Evolutionary conservation across 2,113 vertebrate species (phyloP).

Genomic region (Cottus gobio): DNA sequence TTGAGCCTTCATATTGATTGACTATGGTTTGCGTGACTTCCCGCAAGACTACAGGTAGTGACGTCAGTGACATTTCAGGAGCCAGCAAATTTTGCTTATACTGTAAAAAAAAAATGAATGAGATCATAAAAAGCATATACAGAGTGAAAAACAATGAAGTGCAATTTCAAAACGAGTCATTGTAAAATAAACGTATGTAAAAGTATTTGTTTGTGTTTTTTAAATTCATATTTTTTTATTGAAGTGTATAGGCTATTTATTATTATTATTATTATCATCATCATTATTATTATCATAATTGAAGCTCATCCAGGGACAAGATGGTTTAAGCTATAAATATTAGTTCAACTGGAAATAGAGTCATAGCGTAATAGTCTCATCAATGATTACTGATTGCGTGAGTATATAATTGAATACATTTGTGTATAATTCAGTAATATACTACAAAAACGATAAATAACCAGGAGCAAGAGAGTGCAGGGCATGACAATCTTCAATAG

Average conservation of each 20-base stretch:
- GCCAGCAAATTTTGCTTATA: background rate
- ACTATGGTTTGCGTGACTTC: slow-evolving; percentile 12
- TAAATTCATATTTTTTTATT: background rate
- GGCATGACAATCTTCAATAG: background rate
- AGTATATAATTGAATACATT: background rate
- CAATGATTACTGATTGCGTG: background rate
- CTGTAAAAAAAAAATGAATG: too few relatives aligned
- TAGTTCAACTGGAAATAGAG: background rate
- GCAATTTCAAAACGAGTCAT: background rate
- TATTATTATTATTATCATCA: background rate
- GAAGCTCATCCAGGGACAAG: background rate
- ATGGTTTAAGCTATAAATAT: background rate
- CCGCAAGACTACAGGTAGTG: background rate
- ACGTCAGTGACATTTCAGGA: slow-evolving; percentile 9
- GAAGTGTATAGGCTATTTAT: background rate
- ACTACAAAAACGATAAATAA: background rate
- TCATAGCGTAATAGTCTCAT: background rate
- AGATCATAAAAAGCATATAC: background rate
- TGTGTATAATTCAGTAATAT: background rate
- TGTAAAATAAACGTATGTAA: too few relatives aligned
- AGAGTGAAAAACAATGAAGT: background rate
- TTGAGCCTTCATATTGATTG: background rate
- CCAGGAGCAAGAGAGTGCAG: background rate
- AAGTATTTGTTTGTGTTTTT: background rate
- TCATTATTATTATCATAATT: background rate